phyloP scores from a whole-genome alignment of 1,140 invertebrate species.

The Sycophila sp. region DNA sequence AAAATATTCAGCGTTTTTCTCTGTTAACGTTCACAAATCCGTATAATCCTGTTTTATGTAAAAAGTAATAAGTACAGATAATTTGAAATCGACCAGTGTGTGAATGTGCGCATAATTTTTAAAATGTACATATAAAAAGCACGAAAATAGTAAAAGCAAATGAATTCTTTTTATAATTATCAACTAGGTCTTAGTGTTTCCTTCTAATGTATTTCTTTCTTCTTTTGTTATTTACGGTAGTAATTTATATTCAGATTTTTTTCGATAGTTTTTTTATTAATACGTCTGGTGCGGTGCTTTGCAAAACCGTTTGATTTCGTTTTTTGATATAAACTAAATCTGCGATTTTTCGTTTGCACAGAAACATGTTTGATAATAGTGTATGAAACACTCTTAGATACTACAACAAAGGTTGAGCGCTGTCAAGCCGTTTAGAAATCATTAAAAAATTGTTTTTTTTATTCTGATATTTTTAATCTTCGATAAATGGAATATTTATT shows the following conservation, averaged over 20 bases:
- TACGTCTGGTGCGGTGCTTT: not conserved
- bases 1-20: too few species aligned
- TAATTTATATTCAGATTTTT: conserved; percentile 35
- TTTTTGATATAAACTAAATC: not conserved
- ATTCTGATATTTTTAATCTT: conserved; percentile 16
- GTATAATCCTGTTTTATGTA: not conserved
- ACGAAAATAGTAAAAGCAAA: conserved; percentile 6
- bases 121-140: conserved; percentile 26
- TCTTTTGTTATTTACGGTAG: conserved; percentile 6
- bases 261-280: conserved; percentile 26
- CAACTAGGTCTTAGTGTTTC: not conserved
- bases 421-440: not conserved
- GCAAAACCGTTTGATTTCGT: not conserved
- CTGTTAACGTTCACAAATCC: not conserved
- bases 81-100: conserved; percentile 22
- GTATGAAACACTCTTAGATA: too few species aligned
- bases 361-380: conserved; percentile 2
- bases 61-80: conserved; percentile 25
- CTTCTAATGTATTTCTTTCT: not conserved
- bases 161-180: conserved; percentile 18
- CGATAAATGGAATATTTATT: conserved; percentile 13
- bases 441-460: conserved; percentile 2
- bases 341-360: not conserved
- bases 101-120: conserved; percentile 24
- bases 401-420: not conserved